phyloP scores from a whole-genome alignment of 2,113 vertebrate genomes.

The Oophaga pumilio region DNA sequence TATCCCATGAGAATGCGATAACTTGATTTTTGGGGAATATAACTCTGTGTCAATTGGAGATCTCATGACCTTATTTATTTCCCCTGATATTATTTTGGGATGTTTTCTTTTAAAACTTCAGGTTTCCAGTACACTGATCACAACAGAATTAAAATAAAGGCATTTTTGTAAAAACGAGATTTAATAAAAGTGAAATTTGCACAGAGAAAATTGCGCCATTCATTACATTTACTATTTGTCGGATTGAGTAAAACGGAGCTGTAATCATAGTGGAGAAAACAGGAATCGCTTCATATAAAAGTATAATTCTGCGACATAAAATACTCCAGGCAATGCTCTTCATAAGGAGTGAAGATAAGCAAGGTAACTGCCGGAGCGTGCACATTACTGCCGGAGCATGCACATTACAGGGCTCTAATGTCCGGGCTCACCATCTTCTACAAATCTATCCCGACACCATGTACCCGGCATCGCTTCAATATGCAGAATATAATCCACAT shows the following conservation, averaged over 20 bases:
- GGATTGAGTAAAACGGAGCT: not conserved
- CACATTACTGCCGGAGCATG: not conserved
- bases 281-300: conserved; percentile 13
- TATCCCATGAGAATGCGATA: too few relatives aligned
- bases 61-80: not conserved
- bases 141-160: not conserved
- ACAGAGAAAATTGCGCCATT: not conserved
- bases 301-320: not conserved
- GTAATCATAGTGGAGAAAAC: conserved; percentile 4
- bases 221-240: conserved; percentile 4
- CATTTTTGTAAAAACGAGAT: not conserved
- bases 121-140: not conserved
- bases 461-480: not conserved
- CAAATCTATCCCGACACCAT: not conserved
- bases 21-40: too few relatives aligned
- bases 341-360: not conserved
- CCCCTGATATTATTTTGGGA: not conserved
- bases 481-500: not conserved
- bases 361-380: not conserved
- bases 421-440: not conserved
- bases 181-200: not conserved
- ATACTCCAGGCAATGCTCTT: not conserved
- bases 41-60: too few relatives aligned
- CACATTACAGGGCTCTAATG: not conserved
- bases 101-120: not conserved